phyloP scores from a whole-genome alignment of 2,888 invertebrate species.

The Rhagium mordax region DNA sequence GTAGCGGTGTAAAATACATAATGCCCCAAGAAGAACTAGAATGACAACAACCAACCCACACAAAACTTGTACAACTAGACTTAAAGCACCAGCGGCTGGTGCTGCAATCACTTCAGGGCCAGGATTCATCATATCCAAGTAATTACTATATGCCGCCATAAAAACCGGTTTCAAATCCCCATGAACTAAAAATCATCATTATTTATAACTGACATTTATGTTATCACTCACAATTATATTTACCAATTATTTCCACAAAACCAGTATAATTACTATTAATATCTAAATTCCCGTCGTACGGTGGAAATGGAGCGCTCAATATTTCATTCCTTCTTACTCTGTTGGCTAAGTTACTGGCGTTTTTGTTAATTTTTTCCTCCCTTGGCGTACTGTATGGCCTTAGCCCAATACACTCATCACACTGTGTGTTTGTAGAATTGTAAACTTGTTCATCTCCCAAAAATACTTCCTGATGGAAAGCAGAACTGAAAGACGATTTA shows the following conservation, averaged over 20 bases:
- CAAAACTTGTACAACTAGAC: constrained; percentile 80
- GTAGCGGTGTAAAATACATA: constrained; percentile 79
- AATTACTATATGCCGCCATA: constrained; percentile 82
- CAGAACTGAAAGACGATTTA: constrained; percentile 73
- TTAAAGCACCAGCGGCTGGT: constrained; percentile 70
- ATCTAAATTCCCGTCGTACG: constrained; percentile 83
- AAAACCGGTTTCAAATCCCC: constrained; percentile 67
- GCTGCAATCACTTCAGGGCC: constrained; percentile 73
- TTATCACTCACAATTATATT: constrained; percentile 22
- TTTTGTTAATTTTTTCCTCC: constrained; percentile 56
- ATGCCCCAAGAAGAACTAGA: constrained; percentile 74
- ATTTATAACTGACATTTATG: not conserved
- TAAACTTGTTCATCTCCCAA: constrained; percentile 78
- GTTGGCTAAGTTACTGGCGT: constrained; percentile 54
- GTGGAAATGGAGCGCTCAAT: constrained; percentile 66
- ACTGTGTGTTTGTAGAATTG: constrained; percentile 65
- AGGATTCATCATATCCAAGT: constrained; percentile 81
- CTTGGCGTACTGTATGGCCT: constrained; percentile 67
- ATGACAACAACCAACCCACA: constrained; percentile 77
- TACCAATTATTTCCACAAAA: constrained; percentile 84
- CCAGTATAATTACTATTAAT: constrained; percentile 87
- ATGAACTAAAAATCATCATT: constrained; percentile 67
- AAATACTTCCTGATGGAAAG: constrained; percentile 78
- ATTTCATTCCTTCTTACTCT: constrained; percentile 62
- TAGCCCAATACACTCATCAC: constrained; percentile 72